These are phyloP conservation scores for Drosophila lacicola DNA, from an alignment of 2,888 invertebrate genomes.

Conservation along the genomic window DNA sequence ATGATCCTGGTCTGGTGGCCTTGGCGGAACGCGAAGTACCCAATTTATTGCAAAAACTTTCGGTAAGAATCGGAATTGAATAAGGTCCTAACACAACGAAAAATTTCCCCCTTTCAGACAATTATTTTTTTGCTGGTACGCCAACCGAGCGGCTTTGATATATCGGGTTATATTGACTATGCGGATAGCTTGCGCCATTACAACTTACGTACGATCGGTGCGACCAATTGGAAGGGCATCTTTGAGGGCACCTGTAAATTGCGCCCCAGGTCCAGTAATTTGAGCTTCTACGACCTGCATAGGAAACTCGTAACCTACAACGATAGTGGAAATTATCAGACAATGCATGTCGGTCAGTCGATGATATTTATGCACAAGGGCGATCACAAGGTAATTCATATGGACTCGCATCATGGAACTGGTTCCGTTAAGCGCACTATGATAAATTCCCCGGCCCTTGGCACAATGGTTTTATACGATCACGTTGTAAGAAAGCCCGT, in stretches of 20 bases:
- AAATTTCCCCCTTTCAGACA: slow-evolving; percentile 85
- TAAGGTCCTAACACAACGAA: too few relatives aligned
- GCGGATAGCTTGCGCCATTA: slow-evolving; percentile 72
- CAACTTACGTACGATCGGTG: slow-evolving; percentile 56
- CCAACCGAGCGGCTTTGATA: slow-evolving; percentile 90
- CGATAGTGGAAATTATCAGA: slow-evolving; percentile 89
- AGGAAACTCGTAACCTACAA: slow-evolving; percentile 89
- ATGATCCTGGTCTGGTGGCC: slow-evolving; percentile 25
- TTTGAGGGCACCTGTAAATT: slow-evolving; percentile 89
- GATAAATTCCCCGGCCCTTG: slow-evolving; percentile 88
- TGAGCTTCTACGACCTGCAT: slow-evolving; percentile 91
- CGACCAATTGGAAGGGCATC: slow-evolving; percentile 90
- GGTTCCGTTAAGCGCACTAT: slow-evolving; percentile 89
- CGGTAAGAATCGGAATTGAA: slow-evolving; percentile 84
- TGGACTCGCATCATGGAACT: slow-evolving; percentile 87
- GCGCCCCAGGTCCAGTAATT: slow-evolving; percentile 89
- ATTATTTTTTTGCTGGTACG: slow-evolving; percentile 92
- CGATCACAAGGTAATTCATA: slow-evolving; percentile 91
- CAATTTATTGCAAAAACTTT: slow-evolving; percentile 90
- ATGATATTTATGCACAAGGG: slow-evolving; percentile 92
- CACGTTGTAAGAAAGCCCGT: slow-evolving; percentile 84
- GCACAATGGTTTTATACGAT: slow-evolving; percentile 92
- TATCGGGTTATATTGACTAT: slow-evolving; percentile 94
- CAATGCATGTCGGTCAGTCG: slow-evolving; percentile 7
- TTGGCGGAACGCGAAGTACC: slow-evolving; percentile 86